phyloP scores from a whole-genome alignment of 2,797 vertebrate species.

The Accipiter superciliosus region DNA sequence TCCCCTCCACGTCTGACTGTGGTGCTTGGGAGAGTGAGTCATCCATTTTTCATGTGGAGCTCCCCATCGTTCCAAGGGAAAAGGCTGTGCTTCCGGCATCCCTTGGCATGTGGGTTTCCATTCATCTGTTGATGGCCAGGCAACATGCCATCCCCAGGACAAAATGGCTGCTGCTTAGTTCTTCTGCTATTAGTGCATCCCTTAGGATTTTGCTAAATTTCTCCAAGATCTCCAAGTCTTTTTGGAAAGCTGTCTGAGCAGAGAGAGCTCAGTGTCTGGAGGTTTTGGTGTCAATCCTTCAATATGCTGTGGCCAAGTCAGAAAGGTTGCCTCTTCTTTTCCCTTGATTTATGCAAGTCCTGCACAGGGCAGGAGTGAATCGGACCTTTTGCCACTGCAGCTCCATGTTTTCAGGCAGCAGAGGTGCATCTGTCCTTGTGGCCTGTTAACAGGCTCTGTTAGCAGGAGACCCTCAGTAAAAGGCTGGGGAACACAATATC shows the following conservation, averaged over 20 bases:
- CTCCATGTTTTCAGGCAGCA: neutral
- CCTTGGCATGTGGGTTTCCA: neutral
- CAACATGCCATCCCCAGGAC: neutral
- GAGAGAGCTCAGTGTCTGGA: neutral
- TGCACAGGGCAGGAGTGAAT: neutral
- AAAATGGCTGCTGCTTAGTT: conserved; percentile 34
- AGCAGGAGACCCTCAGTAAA: neutral
- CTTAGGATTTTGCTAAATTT: neutral
- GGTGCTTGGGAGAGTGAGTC: conserved; percentile 10
- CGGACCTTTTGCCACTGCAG: neutral
- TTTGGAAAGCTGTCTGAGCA: neutral
- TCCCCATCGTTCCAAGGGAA: neutral
- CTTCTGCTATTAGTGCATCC: neutral
- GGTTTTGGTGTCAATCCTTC: neutral
- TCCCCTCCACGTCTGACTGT: neutral
- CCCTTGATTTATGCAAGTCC: neutral
- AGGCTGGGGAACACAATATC: neutral
- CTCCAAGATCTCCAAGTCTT: neutral
- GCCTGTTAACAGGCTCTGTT: neutral
- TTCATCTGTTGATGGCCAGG: neutral
- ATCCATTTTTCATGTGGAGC: conserved; percentile 21
- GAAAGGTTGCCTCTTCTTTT: neutral
- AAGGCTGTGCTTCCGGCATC: neutral
- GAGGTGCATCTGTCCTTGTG: neutral
- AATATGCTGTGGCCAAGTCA: neutral